Evolutionary conservation across 2,888 invertebrate species (phyloP), one percentile per base, ranked within the genome.

Genomic region (Hedychridium roseum): DNA sequence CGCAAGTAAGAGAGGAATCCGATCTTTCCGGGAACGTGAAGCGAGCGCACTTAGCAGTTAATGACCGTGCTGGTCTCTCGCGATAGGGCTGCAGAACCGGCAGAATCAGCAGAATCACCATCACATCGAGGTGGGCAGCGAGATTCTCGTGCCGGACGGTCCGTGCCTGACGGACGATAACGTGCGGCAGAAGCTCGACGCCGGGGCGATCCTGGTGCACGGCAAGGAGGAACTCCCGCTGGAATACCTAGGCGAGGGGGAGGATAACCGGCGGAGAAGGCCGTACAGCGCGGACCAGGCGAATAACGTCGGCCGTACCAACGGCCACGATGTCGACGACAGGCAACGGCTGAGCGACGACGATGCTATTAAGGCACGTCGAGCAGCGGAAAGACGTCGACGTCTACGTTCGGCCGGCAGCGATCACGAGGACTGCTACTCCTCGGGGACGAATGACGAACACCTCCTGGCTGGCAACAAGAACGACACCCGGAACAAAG

Each of bases 161-260:
- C 68, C 73, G 2, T 74, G 77, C 23, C 57, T 74, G 30, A 77
- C 71, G 18, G 78, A 78, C 50, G 74, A 76, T 64, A 77, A 78
- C 53, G 74, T 74, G 28, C 63, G 76, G 68, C 77, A 72, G 83
- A 82, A 82, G 81, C 81, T 80, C 81, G 79, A 60, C 74, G 79
- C 79, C 71, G 82, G 60, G 65, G 81, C 72, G 70, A 83, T 73
- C 69, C 73, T 68, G 76, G 84, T 69, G 57, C 80, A 88, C 60
- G 89, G 89, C 9, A 86, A 85, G 70, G 90, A 89, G 74, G 90
- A 90, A 79, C 76, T 88, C 60, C 88, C 89, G 0, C 82, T 84
- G 43, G 74, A 74, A 21, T 79, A 82, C 60, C 80, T 80, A 57
- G 74, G 75, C 43, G 69, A 74, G 30, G 74, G 76, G 42, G 65